These are phyloP conservation scores for Pithecia hirsuta DNA, from an alignment of 2,797 vertebrate genomes.

Conservation along the genomic window DNA sequence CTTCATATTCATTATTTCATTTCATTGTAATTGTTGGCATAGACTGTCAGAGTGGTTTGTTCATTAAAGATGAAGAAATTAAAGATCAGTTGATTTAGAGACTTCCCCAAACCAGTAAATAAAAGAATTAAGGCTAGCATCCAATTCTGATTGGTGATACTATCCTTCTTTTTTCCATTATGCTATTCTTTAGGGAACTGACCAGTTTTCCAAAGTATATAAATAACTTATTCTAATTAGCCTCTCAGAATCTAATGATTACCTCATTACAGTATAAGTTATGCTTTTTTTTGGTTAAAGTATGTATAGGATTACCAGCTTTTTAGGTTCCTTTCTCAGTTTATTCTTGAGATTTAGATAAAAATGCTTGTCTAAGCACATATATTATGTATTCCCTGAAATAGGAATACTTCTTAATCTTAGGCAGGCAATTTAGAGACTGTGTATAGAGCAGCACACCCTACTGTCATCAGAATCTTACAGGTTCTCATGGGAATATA, in stretches of 20 bases:
- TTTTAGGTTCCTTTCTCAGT: neutral
- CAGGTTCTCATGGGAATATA: neutral
- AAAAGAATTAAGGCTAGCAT: neutral
- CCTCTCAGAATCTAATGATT: neutral
- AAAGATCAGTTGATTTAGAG: neutral
- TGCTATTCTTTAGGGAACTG: neutral
- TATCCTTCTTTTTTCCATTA: neutral
- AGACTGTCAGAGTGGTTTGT: neutral
- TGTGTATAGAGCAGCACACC: neutral
- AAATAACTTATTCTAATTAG: neutral
- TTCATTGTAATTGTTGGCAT: conserved; percentile 37
- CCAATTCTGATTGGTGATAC: neutral
- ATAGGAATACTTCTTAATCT: neutral
- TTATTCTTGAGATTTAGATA: conserved; percentile 16
- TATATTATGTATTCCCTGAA: neutral
- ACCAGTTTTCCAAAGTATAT: neutral
- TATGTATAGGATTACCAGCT: neutral
- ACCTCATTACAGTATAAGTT: neutral
- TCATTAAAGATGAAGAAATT: neutral
- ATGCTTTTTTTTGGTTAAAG: neutral
- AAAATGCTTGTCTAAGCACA: neutral
- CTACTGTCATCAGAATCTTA: neutral
- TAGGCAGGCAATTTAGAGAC: neutral
- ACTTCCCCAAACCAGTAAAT: neutral
- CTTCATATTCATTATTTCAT: conserved; percentile 44